Evolutionary conservation across 2,888 invertebrate species (phyloP), one percentile per base, ranked within the genome.

Genomic region (Notodonta dromedarius): DNA sequence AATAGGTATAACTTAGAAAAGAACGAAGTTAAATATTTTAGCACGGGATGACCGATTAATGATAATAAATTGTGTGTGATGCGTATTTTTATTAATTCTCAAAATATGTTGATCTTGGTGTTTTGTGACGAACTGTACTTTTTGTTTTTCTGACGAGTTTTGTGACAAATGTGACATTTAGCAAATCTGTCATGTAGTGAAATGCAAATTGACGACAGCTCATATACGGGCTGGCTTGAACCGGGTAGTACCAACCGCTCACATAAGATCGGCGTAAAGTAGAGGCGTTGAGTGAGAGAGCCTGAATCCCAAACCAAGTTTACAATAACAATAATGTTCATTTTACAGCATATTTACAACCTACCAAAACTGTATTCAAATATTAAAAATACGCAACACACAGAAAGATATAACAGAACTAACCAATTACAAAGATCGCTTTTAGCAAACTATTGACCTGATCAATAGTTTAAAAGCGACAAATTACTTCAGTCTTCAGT

Each of bases 401-500:
- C 63, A 69, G 70, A 56, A 65, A 59, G 63, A 70, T 63, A 58
- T 60, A 67, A 73, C 60, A 60, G 54, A 63, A 68, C 63, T 69
- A 76, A 71, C 72, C 75, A 75, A 79, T 76, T 71, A 80, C 65
- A 78, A 61, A 48, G 14, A 57, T 73, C 83, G 84, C 90, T 90
- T 90, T 80, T 74, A 72, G 74, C 71, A 74, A 81, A 82, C 85
- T 89, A 88, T 92, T 93, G 89, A 92, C 87, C 8, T 76, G 14
- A 87, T 91, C 90, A 93, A 93, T 79, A 89, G 86, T 78, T 75
- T 75, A 79, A 88, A 92, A 93, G 90, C 90, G 80, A 71, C 63
- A 76, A 79, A 83, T 75, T 79, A 79, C 73, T 74, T 86, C 87
- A 87, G 86, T 89, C 88, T 87, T 88, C 79, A 76, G 62, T 72